These are phyloP conservation scores for Sinocyclocheilus grahami DNA, from an alignment of 2,113 vertebrate genomes.

Conservation along the genomic window DNA sequence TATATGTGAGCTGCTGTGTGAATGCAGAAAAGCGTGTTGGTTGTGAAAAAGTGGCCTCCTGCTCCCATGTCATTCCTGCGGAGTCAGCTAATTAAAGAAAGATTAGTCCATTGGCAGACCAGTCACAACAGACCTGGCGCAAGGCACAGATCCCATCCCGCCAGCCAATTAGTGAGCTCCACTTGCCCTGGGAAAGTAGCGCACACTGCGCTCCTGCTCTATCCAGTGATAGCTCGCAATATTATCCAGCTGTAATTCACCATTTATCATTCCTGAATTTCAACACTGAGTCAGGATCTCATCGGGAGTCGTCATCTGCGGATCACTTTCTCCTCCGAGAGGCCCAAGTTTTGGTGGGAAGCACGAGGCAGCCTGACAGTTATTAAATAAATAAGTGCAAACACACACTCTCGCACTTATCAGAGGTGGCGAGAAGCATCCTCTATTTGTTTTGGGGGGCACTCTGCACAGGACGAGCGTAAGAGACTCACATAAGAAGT, in stretches of 20 bases:
- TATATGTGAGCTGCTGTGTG: not conserved
- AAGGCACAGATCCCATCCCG: conserved; percentile 65
- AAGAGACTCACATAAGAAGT: conserved; percentile 55
- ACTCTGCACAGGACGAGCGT: conserved; percentile 56
- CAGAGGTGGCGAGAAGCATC: conserved; percentile 38
- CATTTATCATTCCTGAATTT: conserved; percentile 45
- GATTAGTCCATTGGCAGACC: conserved; percentile 73
- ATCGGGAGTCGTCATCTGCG: conserved; percentile 59
- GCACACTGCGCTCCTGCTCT: conserved; percentile 63
- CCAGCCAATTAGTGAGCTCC: conserved; percentile 74
- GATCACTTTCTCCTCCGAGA: conserved; percentile 51
- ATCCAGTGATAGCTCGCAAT: conserved; percentile 66
- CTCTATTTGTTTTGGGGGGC: conserved; percentile 60
- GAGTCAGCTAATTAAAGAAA: conserved; percentile 81
- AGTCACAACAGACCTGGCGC: conserved; percentile 71
- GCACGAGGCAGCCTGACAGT: conserved; percentile 20
- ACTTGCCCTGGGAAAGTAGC: conserved; percentile 72
- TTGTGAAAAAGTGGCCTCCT: conserved; percentile 58
- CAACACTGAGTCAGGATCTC: conserved; percentile 36
- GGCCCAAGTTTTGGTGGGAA: conserved; percentile 38
- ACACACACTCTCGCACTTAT: conserved; percentile 41
- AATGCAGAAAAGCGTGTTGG: conserved; percentile 43
- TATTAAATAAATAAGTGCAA: conserved; percentile 47
- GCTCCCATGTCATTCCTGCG: conserved; percentile 65
- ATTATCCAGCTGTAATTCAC: conserved; percentile 58